Percentiles rank a stretch among this genome's conserved stretches.
Evolutionary conservation across 1,140 invertebrate genomes (phyloP).

Genomic region (Vanessa atalanta): DNA sequence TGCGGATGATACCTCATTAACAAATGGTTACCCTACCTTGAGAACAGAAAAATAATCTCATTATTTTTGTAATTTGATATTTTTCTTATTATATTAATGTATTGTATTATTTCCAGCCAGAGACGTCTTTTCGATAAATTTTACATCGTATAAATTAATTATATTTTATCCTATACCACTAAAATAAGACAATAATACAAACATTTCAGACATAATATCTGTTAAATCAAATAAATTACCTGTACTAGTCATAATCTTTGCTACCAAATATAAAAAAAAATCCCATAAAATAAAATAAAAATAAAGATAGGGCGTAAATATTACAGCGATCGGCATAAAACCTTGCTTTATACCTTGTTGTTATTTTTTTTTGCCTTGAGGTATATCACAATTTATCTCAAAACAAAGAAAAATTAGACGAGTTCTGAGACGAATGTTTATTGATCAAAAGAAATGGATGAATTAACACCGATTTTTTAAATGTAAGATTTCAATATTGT

Average conservation of each 20-base stretch:
- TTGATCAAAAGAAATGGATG: slow-evolving; percentile 35
- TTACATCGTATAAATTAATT: no score
- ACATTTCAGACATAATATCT: not conserved
- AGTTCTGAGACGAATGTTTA: slow-evolving; percentile 6
- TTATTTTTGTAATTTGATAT: no score
- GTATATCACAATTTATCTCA: slow-evolving; percentile 1
- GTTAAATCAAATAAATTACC: slow-evolving; percentile 1
- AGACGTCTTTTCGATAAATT: no score
- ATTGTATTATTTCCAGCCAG: no score
- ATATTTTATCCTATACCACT: not conserved
- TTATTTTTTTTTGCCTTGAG: slow-evolving; percentile 15
- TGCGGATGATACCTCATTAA: no score
- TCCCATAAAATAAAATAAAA: slow-evolving; percentile 17
- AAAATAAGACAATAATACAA: not conserved
- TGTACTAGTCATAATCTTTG: not conserved
- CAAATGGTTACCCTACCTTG: no score
- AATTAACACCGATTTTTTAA: slow-evolving; percentile 10
- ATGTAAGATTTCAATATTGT: slow-evolving; percentile 8
- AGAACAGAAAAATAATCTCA: no score
- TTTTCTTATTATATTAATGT: no score
- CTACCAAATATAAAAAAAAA: slow-evolving; percentile 11
- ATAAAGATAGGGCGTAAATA: slow-evolving; percentile 26
- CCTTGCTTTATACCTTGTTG: slow-evolving; percentile 25
- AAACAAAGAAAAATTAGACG: no score
- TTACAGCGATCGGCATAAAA: slow-evolving; percentile 22